Conservation (phyloP, 2,888 invertebrate species). For the Megaustenia siamemsis region DNA sequence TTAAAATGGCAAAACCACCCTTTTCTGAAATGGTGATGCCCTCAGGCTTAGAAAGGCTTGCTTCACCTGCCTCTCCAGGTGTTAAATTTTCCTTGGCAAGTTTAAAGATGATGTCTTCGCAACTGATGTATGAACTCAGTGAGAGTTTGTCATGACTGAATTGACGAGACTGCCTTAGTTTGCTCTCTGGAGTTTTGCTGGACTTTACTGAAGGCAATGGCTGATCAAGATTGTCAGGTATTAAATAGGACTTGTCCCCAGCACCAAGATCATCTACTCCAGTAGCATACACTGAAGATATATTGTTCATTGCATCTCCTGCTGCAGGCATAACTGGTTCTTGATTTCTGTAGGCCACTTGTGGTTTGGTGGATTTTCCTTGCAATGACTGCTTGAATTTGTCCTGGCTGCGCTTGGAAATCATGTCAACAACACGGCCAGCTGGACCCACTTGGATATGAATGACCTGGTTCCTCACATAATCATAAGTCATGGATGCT, state of each 20-base stretch:
- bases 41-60: conserved; percentile 26
- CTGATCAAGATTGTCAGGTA: background rate
- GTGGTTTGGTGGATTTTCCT: conserved; percentile 12
- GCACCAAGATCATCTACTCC: background rate
- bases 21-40: conserved; percentile 40
- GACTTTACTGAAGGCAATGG: conserved; percentile 6
- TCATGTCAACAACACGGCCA: conserved; percentile 47
- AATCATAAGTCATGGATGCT: conserved; percentile 64
- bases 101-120: conserved; percentile 51
- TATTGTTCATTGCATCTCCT: conserved; percentile 9
- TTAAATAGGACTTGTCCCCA: background rate
- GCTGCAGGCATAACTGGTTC: background rate
- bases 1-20: conserved; percentile 40
- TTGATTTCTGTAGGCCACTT: background rate
- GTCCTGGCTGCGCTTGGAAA: conserved; percentile 52
- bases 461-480: conserved; percentile 65
- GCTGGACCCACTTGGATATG: conserved; percentile 63
- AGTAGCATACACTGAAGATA: background rate
- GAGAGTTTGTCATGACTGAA: conserved; percentile 43
- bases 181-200: conserved; percentile 5
- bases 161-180: background rate
- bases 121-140: conserved; percentile 30
- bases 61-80: background rate
- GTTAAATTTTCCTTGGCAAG: conserved; percentile 43
- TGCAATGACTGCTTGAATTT: conserved; percentile 34